A percentile compares a stretch with the other conserved stretches of the same genome.
Conservation (phyloP, 1,140 invertebrate species). For the Pseudomyrmex sp. region DNA sequence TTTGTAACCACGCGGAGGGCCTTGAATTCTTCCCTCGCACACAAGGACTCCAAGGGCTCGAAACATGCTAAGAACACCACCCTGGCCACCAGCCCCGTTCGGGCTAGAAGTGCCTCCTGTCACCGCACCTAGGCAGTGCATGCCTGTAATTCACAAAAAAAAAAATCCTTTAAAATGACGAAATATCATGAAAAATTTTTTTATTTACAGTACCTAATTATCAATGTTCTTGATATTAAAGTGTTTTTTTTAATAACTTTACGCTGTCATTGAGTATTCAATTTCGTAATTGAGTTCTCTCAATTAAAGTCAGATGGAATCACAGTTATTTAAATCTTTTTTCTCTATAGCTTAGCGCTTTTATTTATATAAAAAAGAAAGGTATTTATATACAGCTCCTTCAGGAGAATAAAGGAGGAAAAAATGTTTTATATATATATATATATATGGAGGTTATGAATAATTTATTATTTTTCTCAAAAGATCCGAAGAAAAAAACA, state of each 20-base stretch:
- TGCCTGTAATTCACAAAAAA: constrained; percentile 73
- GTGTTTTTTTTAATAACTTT: no score
- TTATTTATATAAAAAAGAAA: no score
- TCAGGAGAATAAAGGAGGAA: no score
- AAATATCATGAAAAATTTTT: background rate
- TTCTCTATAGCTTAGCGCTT: background rate
- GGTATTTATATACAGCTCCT: no score
- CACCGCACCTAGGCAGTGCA: constrained; percentile 84
- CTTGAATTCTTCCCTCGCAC: constrained; percentile 89
- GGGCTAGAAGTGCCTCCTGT: constrained; percentile 77
- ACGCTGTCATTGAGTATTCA: background rate
- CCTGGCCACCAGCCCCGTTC: constrained; percentile 81
- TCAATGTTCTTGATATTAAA: no score
- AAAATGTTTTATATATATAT: no score
- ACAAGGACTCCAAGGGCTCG: constrained; percentile 89
- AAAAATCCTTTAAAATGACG: constrained; percentile 1
- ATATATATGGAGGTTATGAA: no score
- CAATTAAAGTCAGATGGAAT: background rate
- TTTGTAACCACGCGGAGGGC: constrained; percentile 88
- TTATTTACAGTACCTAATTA: no score
- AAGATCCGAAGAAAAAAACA: background rate
- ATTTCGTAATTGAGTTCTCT: background rate
- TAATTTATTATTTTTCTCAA: background rate
- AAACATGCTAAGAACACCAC: constrained; percentile 87
- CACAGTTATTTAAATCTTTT: constrained; percentile 26